Conservation (phyloP, 2,888 invertebrate species). For the Teleiodes luculella region DNA sequence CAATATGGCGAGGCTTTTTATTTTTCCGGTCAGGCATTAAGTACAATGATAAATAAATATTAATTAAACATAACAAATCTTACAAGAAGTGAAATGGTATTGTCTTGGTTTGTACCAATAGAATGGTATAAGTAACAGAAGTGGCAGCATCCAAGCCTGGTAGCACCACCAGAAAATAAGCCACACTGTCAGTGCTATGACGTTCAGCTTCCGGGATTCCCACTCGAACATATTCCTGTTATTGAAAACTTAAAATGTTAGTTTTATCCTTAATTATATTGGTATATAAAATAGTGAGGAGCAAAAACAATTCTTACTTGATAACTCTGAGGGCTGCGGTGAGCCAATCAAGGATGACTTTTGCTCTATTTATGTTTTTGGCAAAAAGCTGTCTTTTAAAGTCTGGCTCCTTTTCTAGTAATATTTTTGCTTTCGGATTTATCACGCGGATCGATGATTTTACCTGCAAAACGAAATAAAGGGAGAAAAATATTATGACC, state of each 20-base stretch:
- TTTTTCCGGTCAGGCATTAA: too few relatives aligned
- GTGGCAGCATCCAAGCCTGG: slow-evolving; percentile 95
- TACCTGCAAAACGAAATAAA: slow-evolving; percentile 34
- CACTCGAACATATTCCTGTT: slow-evolving; percentile 94
- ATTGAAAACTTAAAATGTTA: slow-evolving; percentile 24
- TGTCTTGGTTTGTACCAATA: slow-evolving; percentile 64
- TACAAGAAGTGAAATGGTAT: slow-evolving; percentile 48
- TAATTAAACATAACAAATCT: slow-evolving; percentile 27
- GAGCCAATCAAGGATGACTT: slow-evolving; percentile 87
- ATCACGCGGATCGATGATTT: slow-evolving; percentile 91
- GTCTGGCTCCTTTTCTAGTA: slow-evolving; percentile 91
- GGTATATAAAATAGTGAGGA: too few relatives aligned
- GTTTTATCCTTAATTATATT: too few relatives aligned
- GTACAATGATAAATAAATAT: too few relatives aligned
- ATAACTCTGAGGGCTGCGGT: slow-evolving; percentile 89
- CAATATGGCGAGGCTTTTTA: too few relatives aligned
- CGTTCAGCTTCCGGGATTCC: slow-evolving; percentile 91
- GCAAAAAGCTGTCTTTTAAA: slow-evolving; percentile 95
- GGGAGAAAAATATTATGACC: too few relatives aligned
- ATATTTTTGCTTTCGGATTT: slow-evolving; percentile 94
- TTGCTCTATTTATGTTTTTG: slow-evolving; percentile 91
- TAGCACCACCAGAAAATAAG: slow-evolving; percentile 92
- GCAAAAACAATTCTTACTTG: slow-evolving; percentile 81
- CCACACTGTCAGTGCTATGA: slow-evolving; percentile 88
- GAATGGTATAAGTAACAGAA: slow-evolving; percentile 89